Evolutionary conservation across 2,113 vertebrate genomes (phyloP), one percentile per base, ranked within the genome.

Genomic region (Apaloderma vittatum): DNA sequence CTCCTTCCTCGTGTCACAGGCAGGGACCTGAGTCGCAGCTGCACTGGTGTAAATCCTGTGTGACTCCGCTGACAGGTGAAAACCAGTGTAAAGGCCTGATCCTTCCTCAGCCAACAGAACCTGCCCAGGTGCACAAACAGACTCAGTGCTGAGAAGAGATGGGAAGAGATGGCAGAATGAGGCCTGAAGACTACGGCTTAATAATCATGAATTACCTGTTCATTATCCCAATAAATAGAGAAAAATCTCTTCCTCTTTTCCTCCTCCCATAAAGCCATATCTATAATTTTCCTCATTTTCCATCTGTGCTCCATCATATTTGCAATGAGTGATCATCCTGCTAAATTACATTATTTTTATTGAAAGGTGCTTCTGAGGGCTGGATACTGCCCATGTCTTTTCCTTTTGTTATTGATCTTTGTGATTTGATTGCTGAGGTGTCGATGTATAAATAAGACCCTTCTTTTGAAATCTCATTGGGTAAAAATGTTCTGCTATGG

Each of bases 201-300:
- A 95, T 97, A 94, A 94, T 95, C 49, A 85, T 86, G 68, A 97
- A 95, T 92, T 94, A 97, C 94, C 88, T 94, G 86, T 87, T 95
- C 86, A 93, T 96, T 97, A 97, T 87, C 65, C 62, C 74, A 96
- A 97, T 92, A 96, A 97, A 97, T 27, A 89, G 86, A 93, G 88
- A 97, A 93, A 94, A 93, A 95, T 95, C 45, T 95, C 94, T 93
- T 94, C 80, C 90, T 93, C 54, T 20, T 93, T 90, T 92, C 80
- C 89, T 96, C 92, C 84, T 94, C 80, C 80, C 91, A 93, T 93
- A 87, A 94, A 95, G 58, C 62, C 6, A 1, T 68, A 93, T 73
- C 79, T 90, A 37, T 94, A 94, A 94, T 94, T 86, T 91, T 89
- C 91, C 61, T 94, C 76, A 91, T 97, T 94, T 96, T 97, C 93